Percentiles rank a stretch among this genome's conserved stretches.
phyloP scores from a whole-genome alignment of 2,797 vertebrate genomes.

The Kryptolebias ocellatus region DNA sequence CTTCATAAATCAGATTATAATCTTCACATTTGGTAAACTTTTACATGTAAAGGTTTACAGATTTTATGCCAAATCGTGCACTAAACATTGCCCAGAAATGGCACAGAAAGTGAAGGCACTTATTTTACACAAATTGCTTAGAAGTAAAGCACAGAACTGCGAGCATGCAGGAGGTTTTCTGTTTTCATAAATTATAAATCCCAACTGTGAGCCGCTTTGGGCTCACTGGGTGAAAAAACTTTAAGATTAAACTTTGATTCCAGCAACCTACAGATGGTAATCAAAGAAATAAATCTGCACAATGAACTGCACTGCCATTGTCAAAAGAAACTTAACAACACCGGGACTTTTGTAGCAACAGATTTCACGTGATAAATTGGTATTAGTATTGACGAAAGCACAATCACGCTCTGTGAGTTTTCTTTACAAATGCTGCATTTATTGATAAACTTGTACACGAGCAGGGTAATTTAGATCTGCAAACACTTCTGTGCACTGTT shows the following conservation, averaged over 20 bases:
- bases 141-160: constrained; percentile 56
- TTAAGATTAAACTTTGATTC: constrained; percentile 13
- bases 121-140: constrained; percentile 50
- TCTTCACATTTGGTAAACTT: not conserved
- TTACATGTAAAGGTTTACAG: not conserved
- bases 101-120: constrained; percentile 12
- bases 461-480: not conserved
- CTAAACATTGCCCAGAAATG: constrained; percentile 8
- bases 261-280: not conserved
- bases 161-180: constrained; percentile 41
- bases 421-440: not conserved
- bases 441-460: not conserved
- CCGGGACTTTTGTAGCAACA: constrained; percentile 5
- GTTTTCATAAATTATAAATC: constrained; percentile 5
- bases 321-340: constrained; percentile 13
- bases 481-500: not conserved
- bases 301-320: constrained; percentile 27
- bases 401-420: constrained; percentile 19
- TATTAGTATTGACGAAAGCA: constrained; percentile 26
- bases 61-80: not conserved
- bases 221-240: not conserved
- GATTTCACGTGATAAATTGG: not conserved
- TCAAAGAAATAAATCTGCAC: constrained; percentile 11
- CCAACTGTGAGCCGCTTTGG: constrained; percentile 11
- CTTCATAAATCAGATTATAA: not conserved